Evolutionary conservation across 2,888 invertebrate genomes (phyloP), one percentile per base, ranked within the genome.

Genomic region (Dynastes grantii): DNA sequence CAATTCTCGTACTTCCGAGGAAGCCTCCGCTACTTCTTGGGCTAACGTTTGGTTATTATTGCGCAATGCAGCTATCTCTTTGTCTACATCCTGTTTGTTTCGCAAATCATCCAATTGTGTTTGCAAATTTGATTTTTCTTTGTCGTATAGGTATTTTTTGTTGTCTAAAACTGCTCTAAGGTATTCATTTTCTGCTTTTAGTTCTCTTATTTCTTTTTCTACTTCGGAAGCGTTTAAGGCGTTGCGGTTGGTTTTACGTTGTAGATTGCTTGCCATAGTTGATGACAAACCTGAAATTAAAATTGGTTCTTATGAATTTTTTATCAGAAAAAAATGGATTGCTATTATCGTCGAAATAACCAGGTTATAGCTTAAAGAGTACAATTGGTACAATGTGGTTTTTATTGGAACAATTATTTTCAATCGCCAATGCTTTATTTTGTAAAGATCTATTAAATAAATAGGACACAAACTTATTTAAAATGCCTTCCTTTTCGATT

Each of bases 131-230:
- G 58, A 2, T 13, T 45, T 73, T 13, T 73, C 73, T n/a, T 73
- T 73, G 11, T 73, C 61, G 40, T 73, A 29, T 11, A 61, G 40
- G 58, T 73, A 58, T 5, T 61, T 32, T 13, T 73, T 73, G 58
- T 73, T 73, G 6, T 73, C 73, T 6, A 58, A 22, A n/a, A 73
- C 61, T 11, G 73, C 73, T 55, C 58, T 55, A 13, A 73, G 73
- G 22, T 73, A 73, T 37, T 73, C 73, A 58, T 73, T 73, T 61
- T 73, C 73, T 8, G 73, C 73, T 45, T 58, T 58, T 40, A 73
- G n/a, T 61, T 73, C 73, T 22, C 58, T 37, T 11, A 73, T 73
- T 27, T 73, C 73, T n/a, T 61, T 73, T 5, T 73, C 73, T 6
- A 73, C 27, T 11, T 73, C 58, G 61, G 73, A 61, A 22, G 22